Evolutionary conservation across 2,113 vertebrate genomes (phyloP).

Genomic region (Apteryx owenii): DNA sequence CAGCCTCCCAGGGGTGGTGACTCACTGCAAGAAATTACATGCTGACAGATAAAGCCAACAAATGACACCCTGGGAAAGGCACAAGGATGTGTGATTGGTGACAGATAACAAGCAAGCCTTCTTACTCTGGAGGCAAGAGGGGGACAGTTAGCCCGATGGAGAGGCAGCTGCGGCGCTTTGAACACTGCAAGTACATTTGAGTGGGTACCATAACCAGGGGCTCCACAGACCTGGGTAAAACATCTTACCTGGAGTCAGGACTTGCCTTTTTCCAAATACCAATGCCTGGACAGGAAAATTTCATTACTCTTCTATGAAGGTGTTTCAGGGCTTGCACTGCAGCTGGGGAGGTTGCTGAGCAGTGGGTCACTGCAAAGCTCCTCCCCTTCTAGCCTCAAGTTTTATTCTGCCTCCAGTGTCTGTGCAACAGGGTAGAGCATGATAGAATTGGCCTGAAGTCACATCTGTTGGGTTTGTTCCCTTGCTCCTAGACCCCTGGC

Average conservation of each 20-base stretch:
- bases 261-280: not conserved
- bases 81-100: rapidly evolving
- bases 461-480: not conserved
- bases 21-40: not conserved
- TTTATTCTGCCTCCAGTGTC: not conserved
- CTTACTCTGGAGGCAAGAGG: not conserved
- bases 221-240: not conserved
- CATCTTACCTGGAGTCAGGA: rapidly evolving
- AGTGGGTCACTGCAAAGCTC: not conserved
- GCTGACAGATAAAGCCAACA: conserved; percentile 10
- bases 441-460: not conserved
- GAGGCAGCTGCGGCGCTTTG: rapidly evolving
- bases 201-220: not conserved
- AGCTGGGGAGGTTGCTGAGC: not conserved
- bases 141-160: rapidly evolving
- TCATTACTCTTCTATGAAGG: not conserved
- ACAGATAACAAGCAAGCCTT: not conserved
- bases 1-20: not conserved
- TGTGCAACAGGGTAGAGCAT: not conserved
- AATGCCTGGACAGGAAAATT: not conserved
- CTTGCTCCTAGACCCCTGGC: not conserved
- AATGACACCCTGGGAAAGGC: not conserved
- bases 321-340: not conserved
- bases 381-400: not conserved
- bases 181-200: rapidly evolving